Conservation (phyloP, 2,888 invertebrate genomes). For the Mimachlamys varia region DNA sequence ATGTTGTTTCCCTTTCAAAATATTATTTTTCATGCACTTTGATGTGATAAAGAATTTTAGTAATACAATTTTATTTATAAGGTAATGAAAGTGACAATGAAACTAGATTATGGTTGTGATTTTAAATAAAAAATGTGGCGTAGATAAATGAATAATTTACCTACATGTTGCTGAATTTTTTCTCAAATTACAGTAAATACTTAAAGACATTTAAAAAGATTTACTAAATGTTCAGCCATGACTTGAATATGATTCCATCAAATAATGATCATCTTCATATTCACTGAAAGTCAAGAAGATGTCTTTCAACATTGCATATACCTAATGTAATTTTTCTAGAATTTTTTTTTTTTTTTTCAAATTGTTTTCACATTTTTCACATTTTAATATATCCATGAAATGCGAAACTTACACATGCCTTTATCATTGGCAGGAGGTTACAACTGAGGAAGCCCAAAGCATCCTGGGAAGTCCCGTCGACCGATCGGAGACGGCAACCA, state of each 20-base stretch:
- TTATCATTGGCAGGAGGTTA: constrained; percentile 47
- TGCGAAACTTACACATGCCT: background rate
- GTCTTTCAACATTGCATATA: too few relatives aligned
- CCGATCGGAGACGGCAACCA: constrained; percentile 47
- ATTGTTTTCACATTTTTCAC: too few relatives aligned
- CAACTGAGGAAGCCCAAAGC: constrained; percentile 51
- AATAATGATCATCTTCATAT: background rate
- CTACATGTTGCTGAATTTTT: background rate
- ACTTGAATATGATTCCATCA: background rate
- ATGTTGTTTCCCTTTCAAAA: background rate
- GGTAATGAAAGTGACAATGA: too few relatives aligned
- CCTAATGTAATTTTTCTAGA: too few relatives aligned
- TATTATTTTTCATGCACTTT: too few relatives aligned
- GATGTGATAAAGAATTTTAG: too few relatives aligned
- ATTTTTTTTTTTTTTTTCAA: too few relatives aligned
- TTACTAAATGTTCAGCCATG: background rate
- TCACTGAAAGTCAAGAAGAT: too few relatives aligned
- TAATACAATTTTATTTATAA: too few relatives aligned
- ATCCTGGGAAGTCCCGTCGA: constrained; percentile 52
- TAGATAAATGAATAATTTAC: background rate
- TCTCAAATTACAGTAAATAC: background rate
- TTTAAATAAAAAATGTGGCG: too few relatives aligned
- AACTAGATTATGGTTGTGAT: too few relatives aligned
- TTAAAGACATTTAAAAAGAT: background rate
- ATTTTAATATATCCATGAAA: too few relatives aligned